A percentile compares a stretch with the other conserved stretches of the same genome.
Evolutionary conservation across 2,113 vertebrate genomes (phyloP).

Genomic region (Terrapene triunguis): DNA sequence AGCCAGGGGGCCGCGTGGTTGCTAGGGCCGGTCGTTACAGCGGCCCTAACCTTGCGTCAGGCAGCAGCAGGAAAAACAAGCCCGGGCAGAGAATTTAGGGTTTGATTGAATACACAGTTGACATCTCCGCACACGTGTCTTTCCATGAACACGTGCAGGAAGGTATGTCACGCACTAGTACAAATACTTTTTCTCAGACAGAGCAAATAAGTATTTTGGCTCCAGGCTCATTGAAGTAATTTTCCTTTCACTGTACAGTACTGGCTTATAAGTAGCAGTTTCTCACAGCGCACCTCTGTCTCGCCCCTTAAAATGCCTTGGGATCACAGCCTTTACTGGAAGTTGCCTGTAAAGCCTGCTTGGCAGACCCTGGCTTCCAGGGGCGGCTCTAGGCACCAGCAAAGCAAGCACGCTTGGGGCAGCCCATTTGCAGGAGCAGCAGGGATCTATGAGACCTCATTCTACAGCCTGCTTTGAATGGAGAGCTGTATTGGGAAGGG

Average conservation of each 20-base stretch:
- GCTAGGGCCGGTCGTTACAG: not conserved
- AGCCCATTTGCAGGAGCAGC: no score
- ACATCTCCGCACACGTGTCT: not conserved
- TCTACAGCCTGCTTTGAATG: no score
- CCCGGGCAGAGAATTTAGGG: not conserved
- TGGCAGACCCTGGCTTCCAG: no score
- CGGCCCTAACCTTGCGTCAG: not conserved
- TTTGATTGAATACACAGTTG: not conserved
- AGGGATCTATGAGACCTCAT: no score
- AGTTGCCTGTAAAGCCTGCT: not conserved
- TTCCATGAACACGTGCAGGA: not conserved
- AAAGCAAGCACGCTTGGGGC: no score
- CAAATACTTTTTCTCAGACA: not conserved
- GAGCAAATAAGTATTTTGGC: not conserved
- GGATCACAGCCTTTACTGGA: not conserved
- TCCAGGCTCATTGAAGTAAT: no score
- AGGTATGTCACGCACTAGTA: not conserved
- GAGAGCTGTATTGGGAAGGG: no score
- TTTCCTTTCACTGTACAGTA: not conserved
- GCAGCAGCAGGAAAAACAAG: not conserved
- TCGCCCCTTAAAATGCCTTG: not conserved
- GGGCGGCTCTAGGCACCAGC: no score
- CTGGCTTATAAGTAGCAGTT: not conserved
- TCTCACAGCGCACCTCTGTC: not conserved
- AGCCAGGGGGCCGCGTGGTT: no score